Evolutionary conservation across 2,797 vertebrate genomes (phyloP).

Genomic region (Glossophaga mutica): DNA sequence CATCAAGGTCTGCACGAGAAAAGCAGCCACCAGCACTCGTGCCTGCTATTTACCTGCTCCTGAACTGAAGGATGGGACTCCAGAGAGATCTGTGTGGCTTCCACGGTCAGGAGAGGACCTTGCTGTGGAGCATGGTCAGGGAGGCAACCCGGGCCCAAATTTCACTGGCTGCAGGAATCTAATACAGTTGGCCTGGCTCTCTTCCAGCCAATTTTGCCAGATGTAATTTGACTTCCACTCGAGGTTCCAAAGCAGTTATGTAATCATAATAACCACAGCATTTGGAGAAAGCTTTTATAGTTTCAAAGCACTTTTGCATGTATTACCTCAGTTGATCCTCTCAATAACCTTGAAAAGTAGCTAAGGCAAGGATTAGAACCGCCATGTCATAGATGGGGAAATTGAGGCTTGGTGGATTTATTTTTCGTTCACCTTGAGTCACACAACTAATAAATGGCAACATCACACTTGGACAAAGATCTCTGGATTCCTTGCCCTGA

Average conservation of each 20-base stretch:
- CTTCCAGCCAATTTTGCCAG: slow-evolving; percentile 45
- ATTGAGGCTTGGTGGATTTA: not conserved
- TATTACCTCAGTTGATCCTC: not conserved
- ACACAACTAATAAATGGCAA: not conserved
- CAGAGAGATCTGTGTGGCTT: not conserved
- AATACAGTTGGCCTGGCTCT: not conserved
- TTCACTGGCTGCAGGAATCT: not conserved
- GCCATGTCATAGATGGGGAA: not conserved
- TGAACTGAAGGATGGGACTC: not conserved
- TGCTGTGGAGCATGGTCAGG: too few relatives aligned
- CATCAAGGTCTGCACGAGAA: not conserved
- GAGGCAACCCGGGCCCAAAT: not conserved
- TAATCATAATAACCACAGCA: slow-evolving; percentile 18
- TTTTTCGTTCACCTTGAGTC: not conserved
- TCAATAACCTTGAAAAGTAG: slow-evolving; percentile 14
- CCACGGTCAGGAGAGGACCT: not conserved
- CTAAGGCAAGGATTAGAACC: not conserved
- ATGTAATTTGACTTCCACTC: slow-evolving; percentile 30
- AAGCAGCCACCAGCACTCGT: not conserved
- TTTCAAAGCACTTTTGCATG: slow-evolving; percentile 10
- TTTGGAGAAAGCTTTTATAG: slow-evolving; percentile 33
- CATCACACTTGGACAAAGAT: not conserved
- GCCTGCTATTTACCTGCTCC: not conserved
- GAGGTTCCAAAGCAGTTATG: slow-evolving; percentile 38
- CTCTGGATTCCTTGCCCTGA: not conserved